Evolutionary conservation across 1,140 invertebrate species (phyloP).

Genomic region (Ladona fulva): DNA sequence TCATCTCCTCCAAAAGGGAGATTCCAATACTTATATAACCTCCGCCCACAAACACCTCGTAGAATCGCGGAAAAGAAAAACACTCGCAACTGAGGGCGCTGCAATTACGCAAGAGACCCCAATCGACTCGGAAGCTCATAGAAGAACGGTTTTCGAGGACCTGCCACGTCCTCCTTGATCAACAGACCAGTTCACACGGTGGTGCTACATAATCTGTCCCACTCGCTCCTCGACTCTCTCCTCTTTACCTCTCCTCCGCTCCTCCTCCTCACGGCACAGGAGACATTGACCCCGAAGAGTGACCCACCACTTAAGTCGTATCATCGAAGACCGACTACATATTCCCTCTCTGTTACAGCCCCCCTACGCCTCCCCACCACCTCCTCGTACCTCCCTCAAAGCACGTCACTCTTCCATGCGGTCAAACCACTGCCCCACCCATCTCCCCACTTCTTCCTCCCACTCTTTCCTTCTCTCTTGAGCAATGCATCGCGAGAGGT

Average conservation of each 20-base stretch:
- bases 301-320: not conserved
- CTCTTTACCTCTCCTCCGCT: not conserved
- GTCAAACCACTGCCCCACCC: not conserved
- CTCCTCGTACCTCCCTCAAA: not conserved
- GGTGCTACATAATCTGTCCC: not conserved
- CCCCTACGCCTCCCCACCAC: not conserved
- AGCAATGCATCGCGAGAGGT: too few species aligned
- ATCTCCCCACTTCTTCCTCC: not conserved
- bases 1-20: too few species aligned
- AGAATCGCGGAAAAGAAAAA: too few species aligned
- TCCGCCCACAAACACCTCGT: too few species aligned
- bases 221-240: not conserved
- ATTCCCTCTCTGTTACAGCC: not conserved
- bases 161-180: too few species aligned
- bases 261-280: not conserved
- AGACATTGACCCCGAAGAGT: not conserved
- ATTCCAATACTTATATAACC: too few species aligned
- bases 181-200: too few species aligned
- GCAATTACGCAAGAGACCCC: too few species aligned
- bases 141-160: too few species aligned
- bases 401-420: not conserved
- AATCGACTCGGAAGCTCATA: too few species aligned
- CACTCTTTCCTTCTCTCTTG: too few species aligned
- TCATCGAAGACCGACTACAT: not conserved
- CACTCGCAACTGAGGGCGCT: too few species aligned